Percentiles rank a stretch among this genome's conserved stretches.
Evolutionary conservation across 2,888 invertebrate species (phyloP).

Genomic region (Drosophila heteroneura): DNA sequence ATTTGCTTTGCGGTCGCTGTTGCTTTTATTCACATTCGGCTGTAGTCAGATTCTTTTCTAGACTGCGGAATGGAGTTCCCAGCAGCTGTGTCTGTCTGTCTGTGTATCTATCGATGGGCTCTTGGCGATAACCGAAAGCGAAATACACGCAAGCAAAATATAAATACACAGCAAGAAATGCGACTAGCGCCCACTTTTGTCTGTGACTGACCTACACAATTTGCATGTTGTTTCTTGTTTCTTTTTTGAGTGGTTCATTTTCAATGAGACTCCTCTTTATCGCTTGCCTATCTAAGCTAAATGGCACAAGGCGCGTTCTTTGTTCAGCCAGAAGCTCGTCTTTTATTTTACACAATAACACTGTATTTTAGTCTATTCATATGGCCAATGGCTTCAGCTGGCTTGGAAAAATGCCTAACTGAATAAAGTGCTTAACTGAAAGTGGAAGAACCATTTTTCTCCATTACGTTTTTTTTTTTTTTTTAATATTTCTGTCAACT

Average conservation of each 20-base stretch:
- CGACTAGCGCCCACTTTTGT: neutral
- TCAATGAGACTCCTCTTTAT: slow-evolving; percentile 8
- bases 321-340: slow-evolving; percentile 25
- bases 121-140: slow-evolving; percentile 39
- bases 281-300: neutral
- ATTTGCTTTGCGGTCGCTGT: slow-evolving; percentile 55
- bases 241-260: neutral
- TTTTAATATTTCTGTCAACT: neutral
- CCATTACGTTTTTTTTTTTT: neutral
- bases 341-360: slow-evolving; percentile 13
- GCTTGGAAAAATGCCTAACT: neutral
- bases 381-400: neutral
- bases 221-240: slow-evolving; percentile 32
- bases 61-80: slow-evolving; percentile 50
- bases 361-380: slow-evolving; percentile 17
- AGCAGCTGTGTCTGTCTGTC: slow-evolving; percentile 38
- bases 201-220: slow-evolving; percentile 48
- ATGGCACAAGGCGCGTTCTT: slow-evolving; percentile 37
- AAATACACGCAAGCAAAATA: slow-evolving; percentile 21
- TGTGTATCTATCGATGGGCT: slow-evolving; percentile 25
- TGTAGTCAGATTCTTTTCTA: slow-evolving; percentile 62
- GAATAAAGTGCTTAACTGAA: neutral
- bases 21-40: slow-evolving; percentile 56
- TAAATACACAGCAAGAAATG: slow-evolving; percentile 57
- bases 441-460: neutral